Conservation (phyloP, 2,797 vertebrate genomes). For the Semaprochilodus insignis region DNA sequence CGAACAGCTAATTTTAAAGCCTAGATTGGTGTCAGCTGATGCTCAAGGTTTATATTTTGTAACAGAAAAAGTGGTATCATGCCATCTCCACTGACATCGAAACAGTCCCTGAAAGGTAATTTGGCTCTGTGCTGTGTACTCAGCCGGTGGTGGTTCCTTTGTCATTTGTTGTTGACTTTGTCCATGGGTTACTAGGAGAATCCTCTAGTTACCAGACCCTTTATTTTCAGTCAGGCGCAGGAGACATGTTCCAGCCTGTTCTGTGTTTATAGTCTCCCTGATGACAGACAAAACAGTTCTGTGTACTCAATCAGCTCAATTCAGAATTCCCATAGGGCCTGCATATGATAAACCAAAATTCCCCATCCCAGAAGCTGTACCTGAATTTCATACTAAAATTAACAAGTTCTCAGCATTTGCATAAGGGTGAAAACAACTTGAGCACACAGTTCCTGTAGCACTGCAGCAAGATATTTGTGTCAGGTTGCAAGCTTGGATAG, state of each 20-base stretch:
- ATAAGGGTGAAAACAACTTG: not conserved
- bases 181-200: conserved; percentile 13
- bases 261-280: conserved; percentile 21
- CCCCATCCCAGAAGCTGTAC: not conserved
- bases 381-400: not conserved
- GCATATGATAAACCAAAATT: not conserved
- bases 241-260: conserved; percentile 48
- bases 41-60: too few relatives aligned
- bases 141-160: conserved; percentile 10
- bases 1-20: too few relatives aligned
- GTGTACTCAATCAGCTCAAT: not conserved
- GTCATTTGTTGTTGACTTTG: conserved; percentile 17
- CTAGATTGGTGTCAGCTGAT: too few relatives aligned
- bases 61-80: too few relatives aligned
- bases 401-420: not conserved
- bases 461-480: too few relatives aligned
- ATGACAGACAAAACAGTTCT: conserved; percentile 8
- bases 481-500: too few relatives aligned
- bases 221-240: conserved; percentile 30
- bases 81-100: not conserved
- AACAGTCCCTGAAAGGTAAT: not conserved
- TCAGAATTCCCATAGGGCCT: not conserved
- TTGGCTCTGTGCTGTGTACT: not conserved
- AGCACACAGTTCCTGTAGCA: not conserved
- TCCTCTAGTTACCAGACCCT: conserved; percentile 39